Percentiles rank a stretch among this genome's conserved stretches.
Conservation (phyloP, 2,888 invertebrate genomes). For the Leptinotarsa tumamoca region DNA sequence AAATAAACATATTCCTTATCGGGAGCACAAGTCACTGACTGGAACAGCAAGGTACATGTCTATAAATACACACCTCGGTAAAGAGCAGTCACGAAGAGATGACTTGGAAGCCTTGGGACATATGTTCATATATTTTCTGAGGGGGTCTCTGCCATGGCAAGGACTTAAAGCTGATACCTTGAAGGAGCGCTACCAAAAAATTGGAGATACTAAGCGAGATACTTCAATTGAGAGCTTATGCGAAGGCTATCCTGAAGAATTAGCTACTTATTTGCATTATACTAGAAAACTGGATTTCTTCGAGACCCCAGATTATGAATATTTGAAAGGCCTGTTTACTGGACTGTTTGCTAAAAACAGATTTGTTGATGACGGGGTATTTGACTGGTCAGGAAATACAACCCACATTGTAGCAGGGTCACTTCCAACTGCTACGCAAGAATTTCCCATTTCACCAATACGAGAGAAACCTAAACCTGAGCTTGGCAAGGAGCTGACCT, state of each 20-base stretch:
- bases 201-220: conserved; percentile 98
- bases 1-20: conserved; percentile 99
- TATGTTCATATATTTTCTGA: conserved; percentile 99
- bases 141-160: conserved; percentile 99
- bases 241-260: conserved; percentile 90
- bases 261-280: conserved; percentile 96
- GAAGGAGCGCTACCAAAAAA: conserved; percentile 99
- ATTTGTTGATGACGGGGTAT: conserved; percentile 89
- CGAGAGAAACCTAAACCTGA: conserved; percentile 32
- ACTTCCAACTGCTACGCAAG: conserved; percentile 38
- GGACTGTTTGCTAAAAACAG: conserved; percentile 89
- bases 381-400: conserved; percentile 84
- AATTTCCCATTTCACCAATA: conserved; percentile 39
- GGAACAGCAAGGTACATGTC: conserved; percentile 99
- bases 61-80: conserved; percentile 99
- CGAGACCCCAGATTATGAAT: conserved; percentile 99
- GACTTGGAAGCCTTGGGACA: conserved; percentile 99
- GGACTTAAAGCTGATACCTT: conserved; percentile 99
- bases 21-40: conserved; percentile 99
- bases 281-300: conserved; percentile 96
- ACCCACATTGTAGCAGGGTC: conserved; percentile 35
- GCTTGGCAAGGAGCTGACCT: conserved; percentile 26
- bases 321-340: conserved; percentile 92
- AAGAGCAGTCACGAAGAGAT: conserved; percentile 99
- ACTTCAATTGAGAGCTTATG: conserved; percentile 95